These are phyloP conservation scores for Drosophila guanche DNA, from an alignment of 1,140 invertebrate species.

Conservation along the genomic window DNA sequence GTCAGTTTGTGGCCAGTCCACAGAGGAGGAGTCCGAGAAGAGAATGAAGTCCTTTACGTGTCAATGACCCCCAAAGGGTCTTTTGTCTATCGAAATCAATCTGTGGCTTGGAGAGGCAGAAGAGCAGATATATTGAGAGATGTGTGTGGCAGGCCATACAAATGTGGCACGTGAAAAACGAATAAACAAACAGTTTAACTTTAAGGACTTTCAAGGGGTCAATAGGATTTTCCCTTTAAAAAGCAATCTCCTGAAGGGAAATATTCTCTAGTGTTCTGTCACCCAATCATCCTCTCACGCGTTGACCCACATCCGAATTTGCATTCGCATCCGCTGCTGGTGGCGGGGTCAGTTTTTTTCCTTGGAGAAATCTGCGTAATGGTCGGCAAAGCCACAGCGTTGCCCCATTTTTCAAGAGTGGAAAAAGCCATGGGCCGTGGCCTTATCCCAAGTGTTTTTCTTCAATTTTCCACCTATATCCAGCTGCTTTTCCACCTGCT, in stretches of 20 bases:
- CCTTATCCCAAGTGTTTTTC: constrained; percentile 13
- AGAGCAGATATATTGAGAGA: too few relatives aligned
- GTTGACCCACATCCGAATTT: constrained; percentile 14
- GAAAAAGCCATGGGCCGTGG: constrained; percentile 9
- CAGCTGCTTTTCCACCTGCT: constrained; percentile 7
- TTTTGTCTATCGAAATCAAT: constrained; percentile 56
- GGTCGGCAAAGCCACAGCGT: constrained; percentile 10
- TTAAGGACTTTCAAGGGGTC: constrained; percentile 1
- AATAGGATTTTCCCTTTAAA: too few relatives aligned
- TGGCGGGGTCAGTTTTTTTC: constrained; percentile 15
- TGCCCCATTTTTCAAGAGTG: constrained; percentile 49
- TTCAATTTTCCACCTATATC: constrained; percentile 24
- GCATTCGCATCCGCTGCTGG: background rate
- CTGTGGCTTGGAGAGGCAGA: constrained; percentile 3
- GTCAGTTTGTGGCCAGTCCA: too few relatives aligned
- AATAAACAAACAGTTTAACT: constrained; percentile 22
- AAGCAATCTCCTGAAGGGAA: too few relatives aligned
- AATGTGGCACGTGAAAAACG: constrained; percentile 24
- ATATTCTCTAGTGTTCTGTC: too few relatives aligned
- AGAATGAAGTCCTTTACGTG: constrained; percentile 25
- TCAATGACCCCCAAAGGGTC: constrained; percentile 45
- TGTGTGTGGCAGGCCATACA: constrained; percentile 5
- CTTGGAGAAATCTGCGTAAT: constrained; percentile 73
- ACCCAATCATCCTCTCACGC: background rate
- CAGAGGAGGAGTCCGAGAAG: too few relatives aligned